Evolutionary conservation across 2,888 invertebrate genomes (phyloP), one percentile per base, ranked within the genome.

Genomic region (Dendrolimus pini): DNA sequence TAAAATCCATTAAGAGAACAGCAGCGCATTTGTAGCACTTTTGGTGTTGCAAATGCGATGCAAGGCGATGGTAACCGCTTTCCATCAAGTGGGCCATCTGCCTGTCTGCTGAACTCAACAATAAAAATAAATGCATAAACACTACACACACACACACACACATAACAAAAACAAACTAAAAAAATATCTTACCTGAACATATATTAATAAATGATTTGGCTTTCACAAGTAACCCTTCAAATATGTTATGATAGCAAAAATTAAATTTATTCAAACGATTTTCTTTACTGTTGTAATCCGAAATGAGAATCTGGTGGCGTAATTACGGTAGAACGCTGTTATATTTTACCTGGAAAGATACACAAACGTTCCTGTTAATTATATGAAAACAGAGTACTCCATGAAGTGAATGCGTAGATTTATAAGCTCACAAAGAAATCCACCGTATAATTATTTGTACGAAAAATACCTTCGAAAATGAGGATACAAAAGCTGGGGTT

Each of bases 201-300:
- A 10, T 10, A 47, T 2, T 10, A 47, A 47, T 9, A 47, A 47
- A 7, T 9, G 9, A 9, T 47, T 47, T 47, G 12, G 47, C 47
- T 47, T 47, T 47, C 12, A 47, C 9, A 47, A 10, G 47, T 47
- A 10, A 12, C 47, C 12, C 47, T 47, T 47, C 47, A 47, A 47
- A 47, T 47, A 47, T 9, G 47, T 10, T 47, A 47, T 47, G 6
- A 47, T 47, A 10, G 12, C 47, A 47, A 47, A 47, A 9, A 12
- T 9, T 47, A 47, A 47, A 12, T 47, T 47, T 47, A 47, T 6
- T 7, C 47, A 47, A 47, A 47, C 10, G 47, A 47, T 47, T 47
- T 47, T 47, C 47, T 47, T 41, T 56, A 30, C 41, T 54, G 54
- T 55, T 55, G 41, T 47, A 55, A 55, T 55, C 55, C 55, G 47